Conservation (phyloP, 2,797 vertebrate genomes). For the Cryptoblepharus egeriae region DNA sequence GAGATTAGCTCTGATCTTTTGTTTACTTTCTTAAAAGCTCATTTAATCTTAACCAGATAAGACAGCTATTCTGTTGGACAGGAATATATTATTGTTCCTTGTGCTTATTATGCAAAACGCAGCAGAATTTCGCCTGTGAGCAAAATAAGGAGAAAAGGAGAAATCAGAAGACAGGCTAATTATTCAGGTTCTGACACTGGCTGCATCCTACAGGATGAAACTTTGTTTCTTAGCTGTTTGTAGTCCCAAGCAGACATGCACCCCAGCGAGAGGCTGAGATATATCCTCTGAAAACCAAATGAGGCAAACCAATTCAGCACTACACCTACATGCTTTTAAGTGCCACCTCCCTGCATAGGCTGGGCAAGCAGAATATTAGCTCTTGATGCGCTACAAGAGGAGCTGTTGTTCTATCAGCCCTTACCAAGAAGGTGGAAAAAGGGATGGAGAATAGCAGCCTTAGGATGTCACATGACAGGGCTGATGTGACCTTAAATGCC, state of each 20-base stretch:
- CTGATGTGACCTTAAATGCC: too few relatives aligned
- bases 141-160: neutral
- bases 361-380: neutral
- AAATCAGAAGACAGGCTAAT: neutral
- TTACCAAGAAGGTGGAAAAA: too few relatives aligned
- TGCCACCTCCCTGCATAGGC: neutral
- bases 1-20: conserved; percentile 16
- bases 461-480: too few relatives aligned
- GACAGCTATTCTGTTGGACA: neutral
- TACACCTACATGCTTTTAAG: neutral
- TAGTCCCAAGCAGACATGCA: neutral
- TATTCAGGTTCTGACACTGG: neutral
- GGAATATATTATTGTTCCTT: neutral
- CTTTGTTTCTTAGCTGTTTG: neutral
- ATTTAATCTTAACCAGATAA: conserved; percentile 6
- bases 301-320: neutral
- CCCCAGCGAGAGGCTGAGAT: neutral
- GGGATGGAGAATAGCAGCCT: neutral
- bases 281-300: neutral
- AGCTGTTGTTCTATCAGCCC: too few relatives aligned
- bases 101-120: neutral
- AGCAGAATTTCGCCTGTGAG: neutral
- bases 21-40: conserved; percentile 8
- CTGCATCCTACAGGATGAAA: neutral
- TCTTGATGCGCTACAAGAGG: neutral